Conservation (phyloP, 2,888 invertebrate genomes). For the Machimus rusticus region DNA sequence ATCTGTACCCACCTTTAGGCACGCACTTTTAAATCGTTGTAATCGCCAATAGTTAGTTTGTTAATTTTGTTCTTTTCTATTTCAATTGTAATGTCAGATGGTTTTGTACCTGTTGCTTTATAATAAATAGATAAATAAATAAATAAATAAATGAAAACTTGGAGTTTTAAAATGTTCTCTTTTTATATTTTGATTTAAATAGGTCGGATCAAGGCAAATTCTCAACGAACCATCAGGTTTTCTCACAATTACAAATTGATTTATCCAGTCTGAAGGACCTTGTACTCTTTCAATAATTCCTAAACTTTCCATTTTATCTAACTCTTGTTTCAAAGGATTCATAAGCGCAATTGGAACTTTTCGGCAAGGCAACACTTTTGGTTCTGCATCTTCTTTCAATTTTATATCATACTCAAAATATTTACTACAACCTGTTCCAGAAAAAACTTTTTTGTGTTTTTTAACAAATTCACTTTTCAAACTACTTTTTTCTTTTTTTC, state of each 20-base stretch:
- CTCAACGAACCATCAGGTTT: conserved; percentile 45
- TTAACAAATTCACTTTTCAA: neutral
- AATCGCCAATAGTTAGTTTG: too few relatives aligned
- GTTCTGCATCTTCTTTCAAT: conserved; percentile 35
- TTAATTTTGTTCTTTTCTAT: too few relatives aligned
- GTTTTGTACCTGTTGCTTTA: too few relatives aligned
- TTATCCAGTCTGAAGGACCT: conserved; percentile 35
- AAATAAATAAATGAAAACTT: too few relatives aligned
- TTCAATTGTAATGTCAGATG: too few relatives aligned
- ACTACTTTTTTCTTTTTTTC: neutral
- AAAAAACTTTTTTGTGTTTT: neutral
- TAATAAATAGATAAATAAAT: too few relatives aligned
- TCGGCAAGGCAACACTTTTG: conserved; percentile 11
- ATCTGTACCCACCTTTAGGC: too few relatives aligned
- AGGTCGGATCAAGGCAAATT: conserved; percentile 46
- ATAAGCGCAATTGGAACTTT: conserved; percentile 24
- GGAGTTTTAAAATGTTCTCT: conserved; percentile 47
- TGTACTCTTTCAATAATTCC: conserved; percentile 35
- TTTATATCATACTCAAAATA: conserved; percentile 23
- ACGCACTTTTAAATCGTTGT: too few relatives aligned
- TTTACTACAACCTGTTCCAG: neutral
- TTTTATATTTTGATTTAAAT: neutral
- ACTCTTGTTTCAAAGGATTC: conserved; percentile 15
- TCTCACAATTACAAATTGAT: conserved; percentile 41
- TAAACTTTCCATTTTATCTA: neutral